These are phyloP conservation scores for Cantharis lateralis DNA, from an alignment of 2,888 invertebrate genomes.

Conservation along the genomic window DNA sequence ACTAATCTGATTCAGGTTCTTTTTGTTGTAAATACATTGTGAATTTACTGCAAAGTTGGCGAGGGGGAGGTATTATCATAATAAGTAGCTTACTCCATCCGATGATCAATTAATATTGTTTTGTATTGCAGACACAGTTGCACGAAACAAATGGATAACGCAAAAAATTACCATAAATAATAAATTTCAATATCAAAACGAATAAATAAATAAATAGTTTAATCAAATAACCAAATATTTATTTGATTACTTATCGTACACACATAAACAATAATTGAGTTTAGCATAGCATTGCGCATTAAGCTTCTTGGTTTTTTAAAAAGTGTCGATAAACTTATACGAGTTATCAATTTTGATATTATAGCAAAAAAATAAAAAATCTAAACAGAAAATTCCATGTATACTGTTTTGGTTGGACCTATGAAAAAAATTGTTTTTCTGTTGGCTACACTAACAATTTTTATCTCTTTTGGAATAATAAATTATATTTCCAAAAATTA, in stretches of 20 bases:
- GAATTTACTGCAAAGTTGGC: accelerated
- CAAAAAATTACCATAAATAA: neutral
- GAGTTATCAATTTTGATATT: neutral
- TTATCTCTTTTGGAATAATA: too few species aligned
- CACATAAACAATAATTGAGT: neutral
- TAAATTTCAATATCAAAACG: neutral
- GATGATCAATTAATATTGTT: neutral
- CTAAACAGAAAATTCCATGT: too few species aligned
- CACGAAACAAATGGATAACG: neutral
- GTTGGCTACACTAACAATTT: too few species aligned
- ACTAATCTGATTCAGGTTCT: neutral
- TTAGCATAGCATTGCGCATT: neutral
- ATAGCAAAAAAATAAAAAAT: neutral
- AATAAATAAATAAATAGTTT: neutral
- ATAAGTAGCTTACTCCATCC: neutral
- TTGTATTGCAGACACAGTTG: neutral
- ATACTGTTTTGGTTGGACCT: too few species aligned
- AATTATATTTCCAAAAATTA: too few species aligned
- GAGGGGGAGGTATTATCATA: neutral
- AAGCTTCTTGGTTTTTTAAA: neutral
- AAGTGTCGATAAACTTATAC: neutral
- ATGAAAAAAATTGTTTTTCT: too few species aligned
- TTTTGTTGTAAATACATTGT: neutral
- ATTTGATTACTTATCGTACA: neutral
- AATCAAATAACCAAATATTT: neutral